Evolutionary conservation across 1,140 invertebrate genomes (phyloP).

Genomic region (Himalopsyche phryganea): DNA sequence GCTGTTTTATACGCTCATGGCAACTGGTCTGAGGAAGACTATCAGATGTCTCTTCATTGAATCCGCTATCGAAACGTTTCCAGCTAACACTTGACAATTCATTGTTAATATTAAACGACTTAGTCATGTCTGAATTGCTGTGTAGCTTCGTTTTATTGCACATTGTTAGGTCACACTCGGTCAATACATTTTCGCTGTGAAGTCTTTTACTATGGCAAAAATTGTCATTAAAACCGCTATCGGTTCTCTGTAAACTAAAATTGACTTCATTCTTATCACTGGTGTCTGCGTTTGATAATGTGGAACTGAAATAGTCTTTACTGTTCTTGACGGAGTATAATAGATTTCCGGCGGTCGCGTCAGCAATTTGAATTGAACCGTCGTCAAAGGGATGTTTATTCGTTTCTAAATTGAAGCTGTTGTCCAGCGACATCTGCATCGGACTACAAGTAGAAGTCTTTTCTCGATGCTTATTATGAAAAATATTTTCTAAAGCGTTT

Average conservation of each 20-base stretch:
- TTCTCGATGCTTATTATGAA: neutral
- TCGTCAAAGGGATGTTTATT: conserved; percentile 13
- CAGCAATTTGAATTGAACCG: too few species aligned
- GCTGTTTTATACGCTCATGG: conserved; percentile 16
- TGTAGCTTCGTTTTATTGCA: conserved; percentile 40
- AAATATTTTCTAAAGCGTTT: neutral
- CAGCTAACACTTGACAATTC: conserved; percentile 45
- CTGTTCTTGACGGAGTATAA: too few species aligned
- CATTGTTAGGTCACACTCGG: conserved; percentile 35
- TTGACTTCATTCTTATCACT: neutral
- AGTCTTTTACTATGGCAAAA: conserved; percentile 2
- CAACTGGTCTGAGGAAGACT: conserved; percentile 36
- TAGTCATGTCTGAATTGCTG: conserved; percentile 41
- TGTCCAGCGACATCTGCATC: conserved; percentile 46
- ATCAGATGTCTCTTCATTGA: conserved; percentile 47
- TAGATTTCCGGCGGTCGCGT: too few species aligned
- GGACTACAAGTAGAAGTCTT: conserved; percentile 35
- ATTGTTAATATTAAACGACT: conserved; percentile 29
- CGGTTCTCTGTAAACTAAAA: conserved; percentile 44
- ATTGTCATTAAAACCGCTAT: conserved; percentile 49
- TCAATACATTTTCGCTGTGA: neutral
- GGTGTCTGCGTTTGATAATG: too few species aligned
- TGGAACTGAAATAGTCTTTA: too few species aligned
- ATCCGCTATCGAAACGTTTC: conserved; percentile 50
- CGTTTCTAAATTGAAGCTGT: conserved; percentile 41